Base-by-base conservation (phyloP, 2,797 vertebrate species). In the Salarias fasciatus region DNA sequence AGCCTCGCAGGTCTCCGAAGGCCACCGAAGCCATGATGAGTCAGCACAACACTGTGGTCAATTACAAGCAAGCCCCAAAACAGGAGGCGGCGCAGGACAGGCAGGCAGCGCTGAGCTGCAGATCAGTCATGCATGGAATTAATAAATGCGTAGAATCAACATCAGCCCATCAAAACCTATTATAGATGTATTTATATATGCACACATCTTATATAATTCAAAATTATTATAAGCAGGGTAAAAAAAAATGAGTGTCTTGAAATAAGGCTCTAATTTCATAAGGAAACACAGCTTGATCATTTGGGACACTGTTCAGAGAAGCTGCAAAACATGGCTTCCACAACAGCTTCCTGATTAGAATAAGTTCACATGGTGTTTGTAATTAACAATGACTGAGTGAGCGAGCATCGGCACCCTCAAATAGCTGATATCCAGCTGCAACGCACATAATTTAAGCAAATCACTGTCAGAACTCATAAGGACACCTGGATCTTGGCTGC, bases 11-110 rank as follows among this genome's bases (percentile, higher is more conserved):
- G 66, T 57, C 68, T 72, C 67, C 28, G 47, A 54, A 67, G 69
- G 74, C 72, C 55, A 18, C 9, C 9, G 12, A 69, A 53, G 68
- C 72, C 48, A 40, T 69, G 54, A 75, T 80, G 77, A 82, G 51
- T 89, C 86, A 88, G 82, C 79, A 64, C 41, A 74, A 68, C 56
- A 33, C 44, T 11, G 43, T 31, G 49, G 62, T 59, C 71, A 45
- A 82, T 83, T 68, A 71, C 46, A 13, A 68, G 43, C 33, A 28
- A 47, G 42, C 52, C 49, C 36, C 30, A 56, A 72, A 50, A 69
- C 66, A 71, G 72, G 4, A 67, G 40, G 24, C 44, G 58, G 41
- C 46, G 43, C 12, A 12, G 29, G 51, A 67, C 49, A 50, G 49
- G 6, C 44, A 12, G 53, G 11, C 44, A 11, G 30, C 48, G 12